Conservation (phyloP, 2,888 invertebrate species). For the Agriotes lineatus region DNA sequence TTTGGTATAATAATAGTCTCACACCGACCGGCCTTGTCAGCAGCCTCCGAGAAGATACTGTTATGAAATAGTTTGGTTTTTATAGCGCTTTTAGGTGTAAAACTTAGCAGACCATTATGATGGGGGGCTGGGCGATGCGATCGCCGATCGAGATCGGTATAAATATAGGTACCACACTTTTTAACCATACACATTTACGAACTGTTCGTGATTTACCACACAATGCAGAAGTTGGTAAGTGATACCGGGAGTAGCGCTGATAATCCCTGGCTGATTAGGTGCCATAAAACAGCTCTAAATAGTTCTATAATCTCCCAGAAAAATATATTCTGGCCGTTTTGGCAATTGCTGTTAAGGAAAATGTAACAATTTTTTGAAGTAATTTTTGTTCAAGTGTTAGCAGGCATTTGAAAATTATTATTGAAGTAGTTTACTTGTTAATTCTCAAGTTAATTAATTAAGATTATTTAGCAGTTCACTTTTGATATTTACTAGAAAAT, state of each 20-base stretch:
- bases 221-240: conserved; percentile 22
- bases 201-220: conserved; percentile 14
- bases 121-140: conserved; percentile 12
- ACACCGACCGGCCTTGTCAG: conserved; percentile 15
- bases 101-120: conserved; percentile 3
- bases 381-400: too few species aligned
- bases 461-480: too few species aligned
- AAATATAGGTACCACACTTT: conserved; percentile 21
- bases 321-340: too few species aligned
- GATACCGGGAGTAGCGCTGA: background rate
- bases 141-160: conserved; percentile 11
- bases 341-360: too few species aligned
- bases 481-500: too few species aligned
- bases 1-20: background rate
- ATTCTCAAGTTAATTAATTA: too few species aligned
- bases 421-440: too few species aligned
- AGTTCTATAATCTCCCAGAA: too few species aligned
- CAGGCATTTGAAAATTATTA: too few species aligned
- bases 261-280: background rate
- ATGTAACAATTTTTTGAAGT: too few species aligned
- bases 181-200: conserved; percentile 5
- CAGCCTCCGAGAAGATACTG: conserved; percentile 1
- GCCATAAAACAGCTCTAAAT: background rate
- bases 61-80: conserved; percentile 18
- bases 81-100: conserved; percentile 9